Evolutionary conservation across 2,888 invertebrate species (phyloP).

Genomic region (Sepioteuthis lessoniana): DNA sequence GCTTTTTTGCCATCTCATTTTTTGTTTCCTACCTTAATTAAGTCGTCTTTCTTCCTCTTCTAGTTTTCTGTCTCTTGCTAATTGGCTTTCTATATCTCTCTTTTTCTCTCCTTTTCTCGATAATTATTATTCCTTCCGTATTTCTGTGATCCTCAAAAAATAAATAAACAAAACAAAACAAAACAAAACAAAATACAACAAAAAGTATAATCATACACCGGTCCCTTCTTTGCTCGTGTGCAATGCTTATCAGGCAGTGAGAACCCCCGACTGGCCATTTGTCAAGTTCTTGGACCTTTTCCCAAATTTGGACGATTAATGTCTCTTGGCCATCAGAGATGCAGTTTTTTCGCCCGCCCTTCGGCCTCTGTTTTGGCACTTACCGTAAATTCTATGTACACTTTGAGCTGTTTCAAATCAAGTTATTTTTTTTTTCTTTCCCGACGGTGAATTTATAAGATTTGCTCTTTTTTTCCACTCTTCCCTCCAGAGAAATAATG

Average conservation of each 20-base stretch:
- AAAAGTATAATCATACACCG: not conserved
- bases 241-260: not conserved
- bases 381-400: not conserved
- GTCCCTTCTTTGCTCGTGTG: not conserved
- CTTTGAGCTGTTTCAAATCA: not conserved
- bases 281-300: not conserved
- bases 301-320: constrained; percentile 19
- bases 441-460: too few relatives aligned
- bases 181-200: not conserved
- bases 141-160: not conserved
- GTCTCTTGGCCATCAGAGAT: not conserved
- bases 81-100: too few relatives aligned
- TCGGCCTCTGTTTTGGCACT: constrained; percentile 14
- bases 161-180: not conserved
- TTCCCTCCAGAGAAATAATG: too few relatives aligned
- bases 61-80: too few relatives aligned
- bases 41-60: too few relatives aligned
- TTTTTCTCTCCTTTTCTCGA: not conserved
- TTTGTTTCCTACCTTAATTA: too few relatives aligned
- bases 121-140: not conserved
- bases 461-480: too few relatives aligned
- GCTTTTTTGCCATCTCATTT: too few relatives aligned
- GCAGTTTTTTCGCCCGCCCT: not conserved
- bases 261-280: not conserved
- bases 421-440: too few relatives aligned